Evolutionary conservation across 2,797 vertebrate genomes (phyloP).

Genomic region (Myotis pilosus): DNA sequence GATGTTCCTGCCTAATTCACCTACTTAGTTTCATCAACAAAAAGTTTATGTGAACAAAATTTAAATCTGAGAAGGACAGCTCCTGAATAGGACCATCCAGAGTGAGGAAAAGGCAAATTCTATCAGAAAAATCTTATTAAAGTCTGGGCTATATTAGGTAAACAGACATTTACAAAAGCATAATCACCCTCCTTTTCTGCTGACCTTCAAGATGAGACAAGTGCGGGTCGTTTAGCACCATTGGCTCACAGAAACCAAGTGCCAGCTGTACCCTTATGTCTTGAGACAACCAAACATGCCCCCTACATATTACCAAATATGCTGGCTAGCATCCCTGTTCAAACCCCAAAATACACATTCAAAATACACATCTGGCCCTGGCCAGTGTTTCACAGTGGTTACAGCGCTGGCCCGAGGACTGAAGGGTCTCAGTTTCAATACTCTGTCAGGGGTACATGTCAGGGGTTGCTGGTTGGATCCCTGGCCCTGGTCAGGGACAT

Average conservation of each 20-base stretch:
- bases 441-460: too few relatives aligned
- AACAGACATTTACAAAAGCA: neutral
- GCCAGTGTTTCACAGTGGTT: too few relatives aligned
- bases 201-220: neutral
- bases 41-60: neutral
- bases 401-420: too few relatives aligned
- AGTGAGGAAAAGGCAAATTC: neutral
- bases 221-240: neutral
- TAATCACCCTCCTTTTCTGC: neutral
- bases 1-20: neutral
- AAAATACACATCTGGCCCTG: neutral
- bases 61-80: neutral
- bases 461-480: too few relatives aligned
- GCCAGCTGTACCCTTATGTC: neutral
- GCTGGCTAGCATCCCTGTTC: neutral
- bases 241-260: neutral
- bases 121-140: neutral
- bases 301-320: neutral
- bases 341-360: neutral
- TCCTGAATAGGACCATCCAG: neutral
- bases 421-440: too few relatives aligned
- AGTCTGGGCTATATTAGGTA: neutral
- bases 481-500: too few relatives aligned
- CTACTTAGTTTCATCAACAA: neutral
- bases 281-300: neutral